Evolutionary conservation across 92 coral and sea anemone species (phyloP), one percentile per base, ranked within the genome.

Genomic region (Paramuricea clavata): DNA sequence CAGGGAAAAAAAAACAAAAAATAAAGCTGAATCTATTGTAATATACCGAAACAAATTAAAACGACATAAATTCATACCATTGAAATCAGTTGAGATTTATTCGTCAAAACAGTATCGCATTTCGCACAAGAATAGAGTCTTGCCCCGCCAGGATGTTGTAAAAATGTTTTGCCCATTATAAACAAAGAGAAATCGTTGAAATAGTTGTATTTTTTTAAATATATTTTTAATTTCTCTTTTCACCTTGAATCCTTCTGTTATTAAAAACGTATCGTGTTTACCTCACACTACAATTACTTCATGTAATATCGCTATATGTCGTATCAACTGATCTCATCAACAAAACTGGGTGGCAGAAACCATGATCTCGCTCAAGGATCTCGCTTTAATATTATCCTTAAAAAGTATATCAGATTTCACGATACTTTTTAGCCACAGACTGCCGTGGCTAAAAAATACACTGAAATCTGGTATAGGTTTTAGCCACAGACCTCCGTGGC

Each of bases 21-120:
- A 60, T 22, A 8, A 6, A 21, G 30, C 22, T 13, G 30, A 31
- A 12, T 15, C 49, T 12, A 0, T 61, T 15, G 1, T 32, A 22
- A 28, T 17, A 1, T 25, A 64, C 23, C 32, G 19, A 68, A 67
- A 12, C 33, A 81, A 5, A 54, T 19, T 6, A 34, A 68, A 61
- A 17, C 6, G 16, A 72, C 19, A 15, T 35, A 7, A 41, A 4
- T 0, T 7, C 33, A 28, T 85, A 97, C 99, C 99, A 97, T 97
- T 22, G 99, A 97, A 68, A 93, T 93, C 42, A 97, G 92, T 83
- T 93, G 91, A 19, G 99, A 91, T 84, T 98, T 95, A 92, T 97
- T 97, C 89, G 99, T 97, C 95, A 97, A 93, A 47, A 93, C 98
- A 25, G 99, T 97, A 89, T 97, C 99, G 69, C 99, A 97, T 79